A percentile compares a stretch with the other conserved stretches of the same genome.
These are phyloP conservation scores for Drosophila emarginata DNA, from an alignment of 2,888 invertebrate genomes.

Conservation along the genomic window DNA sequence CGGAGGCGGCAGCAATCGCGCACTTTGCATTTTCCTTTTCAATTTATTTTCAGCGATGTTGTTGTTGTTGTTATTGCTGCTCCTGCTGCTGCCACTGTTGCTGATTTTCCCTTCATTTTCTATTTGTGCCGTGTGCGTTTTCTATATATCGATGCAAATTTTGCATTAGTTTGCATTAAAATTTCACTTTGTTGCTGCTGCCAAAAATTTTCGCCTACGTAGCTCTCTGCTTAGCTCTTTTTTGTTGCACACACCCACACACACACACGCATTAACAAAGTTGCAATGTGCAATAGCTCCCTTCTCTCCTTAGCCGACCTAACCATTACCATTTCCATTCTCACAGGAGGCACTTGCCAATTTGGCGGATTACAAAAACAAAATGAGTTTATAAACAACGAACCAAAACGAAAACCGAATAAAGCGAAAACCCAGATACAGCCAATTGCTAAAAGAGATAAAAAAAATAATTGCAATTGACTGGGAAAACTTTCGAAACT, in stretches of 20 bases:
- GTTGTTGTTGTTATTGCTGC: slow-evolving; percentile 28
- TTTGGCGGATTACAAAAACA: slow-evolving; percentile 71
- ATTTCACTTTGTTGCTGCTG: slow-evolving; percentile 71
- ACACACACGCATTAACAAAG: neutral
- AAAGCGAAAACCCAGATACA: slow-evolving; percentile 3
- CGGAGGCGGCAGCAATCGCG: slow-evolving; percentile 29
- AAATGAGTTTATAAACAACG: slow-evolving; percentile 76
- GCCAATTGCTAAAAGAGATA: slow-evolving; percentile 61
- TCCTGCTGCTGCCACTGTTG: slow-evolving; percentile 15
- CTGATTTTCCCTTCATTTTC: slow-evolving; percentile 1
- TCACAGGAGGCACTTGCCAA: slow-evolving; percentile 52
- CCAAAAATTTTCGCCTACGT: slow-evolving; percentile 53
- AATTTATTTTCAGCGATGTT: slow-evolving; percentile 59
- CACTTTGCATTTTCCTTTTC: slow-evolving; percentile 74
- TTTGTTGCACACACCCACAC: slow-evolving; percentile 11
- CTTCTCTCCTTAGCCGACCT: neutral
- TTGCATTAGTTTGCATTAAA: slow-evolving; percentile 76
- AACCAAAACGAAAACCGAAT: slow-evolving; percentile 40
- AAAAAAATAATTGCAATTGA: slow-evolving; percentile 76
- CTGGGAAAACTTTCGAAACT: slow-evolving; percentile 24
- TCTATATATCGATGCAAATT: slow-evolving; percentile 61
- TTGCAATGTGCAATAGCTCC: neutral
- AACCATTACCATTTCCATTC: neutral
- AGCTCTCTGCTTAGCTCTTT: slow-evolving; percentile 30
- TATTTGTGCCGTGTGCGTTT: slow-evolving; percentile 32